Conservation (phyloP, 2,797 vertebrate species). For the Okamejei kenojei region DNA sequence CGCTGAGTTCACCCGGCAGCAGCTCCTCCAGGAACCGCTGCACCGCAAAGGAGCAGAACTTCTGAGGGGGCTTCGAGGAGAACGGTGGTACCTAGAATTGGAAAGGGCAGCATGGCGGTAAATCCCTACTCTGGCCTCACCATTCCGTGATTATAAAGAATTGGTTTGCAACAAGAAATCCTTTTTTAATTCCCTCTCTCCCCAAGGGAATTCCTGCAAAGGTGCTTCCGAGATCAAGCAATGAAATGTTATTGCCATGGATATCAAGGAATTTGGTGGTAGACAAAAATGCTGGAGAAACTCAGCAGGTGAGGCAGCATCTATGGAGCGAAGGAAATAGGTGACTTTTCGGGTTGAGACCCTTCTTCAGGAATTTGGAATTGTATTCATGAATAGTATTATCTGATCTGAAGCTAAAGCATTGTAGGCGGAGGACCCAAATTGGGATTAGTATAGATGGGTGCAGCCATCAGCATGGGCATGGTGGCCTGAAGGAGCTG, state of each 20-base stretch:
- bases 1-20: conserved; percentile 40
- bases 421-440: no score
- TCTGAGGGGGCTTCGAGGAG: conserved; percentile 40
- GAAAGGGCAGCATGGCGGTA: not conserved
- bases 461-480: no score
- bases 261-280: no score
- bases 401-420: no score
- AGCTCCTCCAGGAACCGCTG: conserved; percentile 43
- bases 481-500: no score
- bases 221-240: not conserved
- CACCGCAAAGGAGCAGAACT: conserved; percentile 35
- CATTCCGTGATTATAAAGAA: not conserved
- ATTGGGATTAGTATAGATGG: no score
- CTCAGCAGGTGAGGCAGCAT: no score
- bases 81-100: conserved; percentile 40
- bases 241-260: not conserved
- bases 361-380: no score
- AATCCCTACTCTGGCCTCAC: not conserved
- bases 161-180: not conserved
- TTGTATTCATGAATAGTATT: no score
- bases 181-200: not conserved
- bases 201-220: not conserved
- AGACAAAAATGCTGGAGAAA: no score
- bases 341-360: no score
- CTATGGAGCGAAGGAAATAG: no score